Conservation (phyloP, 2,113 vertebrate species). For the Xiphophorus maculatus region DNA sequence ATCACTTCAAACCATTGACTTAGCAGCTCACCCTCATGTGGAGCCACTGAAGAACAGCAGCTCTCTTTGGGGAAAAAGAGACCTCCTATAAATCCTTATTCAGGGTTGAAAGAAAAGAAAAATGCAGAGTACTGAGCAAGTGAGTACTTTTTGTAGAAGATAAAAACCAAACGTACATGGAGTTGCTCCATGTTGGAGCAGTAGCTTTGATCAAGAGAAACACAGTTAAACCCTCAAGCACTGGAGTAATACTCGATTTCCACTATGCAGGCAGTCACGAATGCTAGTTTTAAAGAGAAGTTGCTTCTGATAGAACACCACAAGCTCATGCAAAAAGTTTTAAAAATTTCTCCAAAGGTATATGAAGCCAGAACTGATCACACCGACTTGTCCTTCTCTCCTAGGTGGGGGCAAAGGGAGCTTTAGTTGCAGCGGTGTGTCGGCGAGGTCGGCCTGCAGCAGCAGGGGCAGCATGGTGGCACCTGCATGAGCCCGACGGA, state of each 20-base stretch:
- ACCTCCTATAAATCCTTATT: background rate
- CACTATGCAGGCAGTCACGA: slow-evolving; percentile 3
- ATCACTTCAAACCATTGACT: too few species aligned
- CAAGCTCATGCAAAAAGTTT: background rate
- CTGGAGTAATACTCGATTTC: background rate
- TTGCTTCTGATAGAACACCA: background rate
- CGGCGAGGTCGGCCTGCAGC: slow-evolving; percentile 62
- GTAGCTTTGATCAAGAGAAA: background rate
- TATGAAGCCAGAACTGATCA: background rate
- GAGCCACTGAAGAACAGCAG: background rate
- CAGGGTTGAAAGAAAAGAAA: background rate
- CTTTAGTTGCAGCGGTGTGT: slow-evolving; percentile 63
- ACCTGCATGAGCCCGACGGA: slow-evolving; percentile 75
- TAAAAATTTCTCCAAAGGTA: background rate
- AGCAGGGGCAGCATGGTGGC: slow-evolving; percentile 83
- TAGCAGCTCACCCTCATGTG: background rate
- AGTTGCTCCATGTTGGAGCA: background rate
- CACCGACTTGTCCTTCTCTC: slow-evolving; percentile 41
- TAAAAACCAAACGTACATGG: background rate
- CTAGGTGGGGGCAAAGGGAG: slow-evolving; percentile 78
- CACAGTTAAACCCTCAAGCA: background rate
- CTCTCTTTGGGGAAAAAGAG: background rate
- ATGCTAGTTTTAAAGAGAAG: background rate
- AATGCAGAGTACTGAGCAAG: background rate
- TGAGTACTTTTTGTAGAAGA: background rate